These are phyloP conservation scores for Itoplectis maculator DNA, from an alignment of 2,888 invertebrate genomes.

Conservation along the genomic window DNA sequence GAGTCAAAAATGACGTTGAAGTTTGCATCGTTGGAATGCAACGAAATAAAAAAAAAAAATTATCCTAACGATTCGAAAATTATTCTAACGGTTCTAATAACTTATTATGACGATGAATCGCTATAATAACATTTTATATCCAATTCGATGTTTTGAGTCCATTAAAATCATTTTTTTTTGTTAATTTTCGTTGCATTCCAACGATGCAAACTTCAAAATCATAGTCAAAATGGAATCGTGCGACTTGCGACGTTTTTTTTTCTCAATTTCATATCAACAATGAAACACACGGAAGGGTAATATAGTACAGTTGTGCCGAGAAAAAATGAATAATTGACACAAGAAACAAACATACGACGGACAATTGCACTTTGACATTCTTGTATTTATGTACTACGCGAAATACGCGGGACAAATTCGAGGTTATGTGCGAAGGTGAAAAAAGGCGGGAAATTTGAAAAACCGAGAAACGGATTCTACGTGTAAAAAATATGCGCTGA, in stretches of 20 bases:
- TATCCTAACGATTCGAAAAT: too few species aligned
- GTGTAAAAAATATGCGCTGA: conserved; percentile 11
- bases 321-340: not conserved
- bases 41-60: too few species aligned
- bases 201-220: too few species aligned
- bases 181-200: too few species aligned
- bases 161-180: too few species aligned
- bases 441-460: not conserved
- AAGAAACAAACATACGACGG: conserved; percentile 33
- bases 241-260: conserved; percentile 31
- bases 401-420: conserved; percentile 23
- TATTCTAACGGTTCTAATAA: too few species aligned
- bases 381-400: conserved; percentile 61
- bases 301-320: conserved; percentile 61
- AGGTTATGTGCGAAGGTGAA: conserved; percentile 8
- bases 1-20: too few species aligned
- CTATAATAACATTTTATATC: too few species aligned
- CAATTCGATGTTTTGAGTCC: too few species aligned
- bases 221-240: conserved; percentile 1
- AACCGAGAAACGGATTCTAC: too few species aligned
- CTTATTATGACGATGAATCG: too few species aligned
- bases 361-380: conserved; percentile 59
- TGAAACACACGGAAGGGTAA: conserved; percentile 63
- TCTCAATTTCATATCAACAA: conserved; percentile 67
- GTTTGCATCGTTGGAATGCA: too few species aligned